Base-by-base conservation (phyloP, 1,140 invertebrate genomes). In the Drosophila kanapiae region DNA sequence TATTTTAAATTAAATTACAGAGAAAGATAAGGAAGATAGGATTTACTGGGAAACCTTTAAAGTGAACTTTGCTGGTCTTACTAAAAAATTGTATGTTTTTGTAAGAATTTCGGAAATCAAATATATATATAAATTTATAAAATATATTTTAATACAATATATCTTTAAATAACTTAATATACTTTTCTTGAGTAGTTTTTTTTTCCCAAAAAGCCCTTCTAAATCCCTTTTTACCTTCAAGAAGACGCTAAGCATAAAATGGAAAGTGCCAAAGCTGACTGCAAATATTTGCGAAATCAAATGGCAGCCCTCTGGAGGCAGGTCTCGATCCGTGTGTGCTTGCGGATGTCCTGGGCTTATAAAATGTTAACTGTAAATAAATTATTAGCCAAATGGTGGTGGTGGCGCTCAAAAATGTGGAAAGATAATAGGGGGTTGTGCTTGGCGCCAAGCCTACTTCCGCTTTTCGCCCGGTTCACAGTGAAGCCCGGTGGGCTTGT, bases 281-380 rank as follows among this genome's bases (percentile, higher is more conserved):
- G 77, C 78, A 87, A 87, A 87, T 87, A 87, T 87, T 87, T 87
- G 85, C 69, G 47, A 88, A 87, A 84, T 88, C 84, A 87, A 87
- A 88, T 76, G 67, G 59, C 75, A 45, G 38, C 53, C 72, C 53
- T 56, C 53, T 9, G 16, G 1, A 33, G 45, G 58, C 43, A 31
- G 43, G 27, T 27, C 8, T 53, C 33, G 40, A 14, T 64, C 23
- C 57, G 37, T 57, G 40, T 61, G 38, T 63, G 40, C 56, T 43
- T 49, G 61, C 45, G 72, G 60, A 59, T 59, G 57, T 64, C 59
- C 53, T 48, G 51, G 48, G 70, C 76, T 80, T 83, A 75, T 82
- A 88, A 87, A 87, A 83, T 75, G 80, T 83, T 87, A 88, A 90
- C 77, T 81, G 84, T 88, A 88, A 88, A 88, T 88, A 88, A 88